Evolutionary conservation across 1,140 invertebrate species (phyloP).

Genomic region (Agrypnia vestita): DNA sequence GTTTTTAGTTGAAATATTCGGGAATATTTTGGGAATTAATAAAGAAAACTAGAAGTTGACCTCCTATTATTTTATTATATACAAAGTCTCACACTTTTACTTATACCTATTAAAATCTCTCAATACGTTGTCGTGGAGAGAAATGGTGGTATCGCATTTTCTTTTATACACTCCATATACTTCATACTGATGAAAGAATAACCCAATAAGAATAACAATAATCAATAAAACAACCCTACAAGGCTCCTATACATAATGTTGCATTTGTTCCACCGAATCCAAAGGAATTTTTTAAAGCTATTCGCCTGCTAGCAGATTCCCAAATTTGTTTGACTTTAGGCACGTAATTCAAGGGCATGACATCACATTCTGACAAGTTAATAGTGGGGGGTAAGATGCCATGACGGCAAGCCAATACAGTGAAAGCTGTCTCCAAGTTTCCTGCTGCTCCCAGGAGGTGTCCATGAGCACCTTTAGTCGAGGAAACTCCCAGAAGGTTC

Average conservation of each 20-base stretch:
- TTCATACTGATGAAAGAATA: too few species aligned
- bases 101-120: too few species aligned
- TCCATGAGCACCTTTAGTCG: conserved; percentile 95
- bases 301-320: conserved; percentile 72
- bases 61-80: too few species aligned
- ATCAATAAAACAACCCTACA: conserved; percentile 23
- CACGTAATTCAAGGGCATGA: conserved; percentile 82
- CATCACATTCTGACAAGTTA: conserved; percentile 86
- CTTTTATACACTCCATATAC: too few species aligned
- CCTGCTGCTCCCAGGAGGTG: conserved; percentile 97
- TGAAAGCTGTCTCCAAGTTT: conserved; percentile 91
- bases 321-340: conserved; percentile 76
- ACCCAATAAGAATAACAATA: too few species aligned
- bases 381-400: conserved; percentile 89
- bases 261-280: conserved; percentile 99
- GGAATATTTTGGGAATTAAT: too few species aligned
- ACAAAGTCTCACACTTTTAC: too few species aligned
- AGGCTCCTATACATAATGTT: conserved; percentile 80
- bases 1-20: too few species aligned
- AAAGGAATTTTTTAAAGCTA: conserved; percentile 98
- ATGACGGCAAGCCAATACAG: conserved; percentile 84
- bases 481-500: conserved; percentile 82
- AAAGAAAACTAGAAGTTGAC: too few species aligned
- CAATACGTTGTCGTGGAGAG: too few species aligned
- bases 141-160: too few species aligned